Conservation (phyloP, 2,113 vertebrate species). For the Dasypus novemcinctus region DNA sequence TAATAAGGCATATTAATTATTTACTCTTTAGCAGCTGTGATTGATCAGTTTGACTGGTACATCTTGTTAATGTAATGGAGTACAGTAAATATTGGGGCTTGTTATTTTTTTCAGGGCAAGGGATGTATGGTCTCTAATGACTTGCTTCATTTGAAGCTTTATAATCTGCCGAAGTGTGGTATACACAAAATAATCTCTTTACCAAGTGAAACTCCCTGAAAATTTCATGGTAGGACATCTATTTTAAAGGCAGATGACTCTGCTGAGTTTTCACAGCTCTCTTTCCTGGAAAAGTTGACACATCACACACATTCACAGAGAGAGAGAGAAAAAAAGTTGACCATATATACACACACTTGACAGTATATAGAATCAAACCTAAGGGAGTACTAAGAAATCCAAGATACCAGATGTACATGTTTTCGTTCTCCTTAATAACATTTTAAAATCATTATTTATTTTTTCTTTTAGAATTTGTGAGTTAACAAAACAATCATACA, state of each 20-base stretch:
- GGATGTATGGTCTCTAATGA: constrained; percentile 42
- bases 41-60: constrained; percentile 42
- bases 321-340: no score
- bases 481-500: no score
- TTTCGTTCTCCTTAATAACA: background rate
- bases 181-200: background rate
- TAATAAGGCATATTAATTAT: constrained; percentile 22
- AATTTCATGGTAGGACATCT: background rate
- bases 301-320: background rate
- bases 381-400: background rate
- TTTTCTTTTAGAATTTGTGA: no score
- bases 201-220: background rate
- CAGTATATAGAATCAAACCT: background rate
- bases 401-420: background rate
- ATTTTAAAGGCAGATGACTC: background rate
- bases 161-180: background rate
- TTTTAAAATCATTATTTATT: background rate
- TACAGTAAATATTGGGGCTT: constrained; percentile 51
- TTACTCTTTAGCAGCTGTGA: constrained; percentile 41
- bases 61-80: constrained; percentile 52
- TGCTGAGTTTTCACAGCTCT: background rate
- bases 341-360: background rate
- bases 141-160: constrained; percentile 2
- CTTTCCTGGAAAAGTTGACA: background rate
- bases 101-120: constrained; percentile 22